phyloP scores from a whole-genome alignment of 2,113 vertebrate species.

The Danio rerio region DNA sequence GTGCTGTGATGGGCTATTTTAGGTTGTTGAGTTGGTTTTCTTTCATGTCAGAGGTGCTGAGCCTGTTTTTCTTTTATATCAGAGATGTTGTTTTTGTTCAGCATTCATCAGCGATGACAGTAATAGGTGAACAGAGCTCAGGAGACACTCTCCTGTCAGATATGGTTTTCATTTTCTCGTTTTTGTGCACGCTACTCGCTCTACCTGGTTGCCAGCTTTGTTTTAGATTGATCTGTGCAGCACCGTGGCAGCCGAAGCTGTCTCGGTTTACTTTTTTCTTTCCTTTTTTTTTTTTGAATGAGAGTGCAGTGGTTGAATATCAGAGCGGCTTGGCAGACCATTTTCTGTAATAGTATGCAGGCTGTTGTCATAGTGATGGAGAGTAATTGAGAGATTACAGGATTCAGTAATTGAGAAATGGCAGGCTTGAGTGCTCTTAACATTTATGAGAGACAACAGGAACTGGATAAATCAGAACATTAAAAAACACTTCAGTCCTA shows the following conservation, averaged over 20 bases:
- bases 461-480: background rate
- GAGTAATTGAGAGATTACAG: background rate
- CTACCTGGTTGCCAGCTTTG: conserved; percentile 20
- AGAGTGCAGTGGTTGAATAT: conserved; percentile 39
- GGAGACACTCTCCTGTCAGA: conserved; percentile 4
- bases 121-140: conserved; percentile 3
- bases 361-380: conserved; percentile 45
- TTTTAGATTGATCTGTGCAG: conserved; percentile 30
- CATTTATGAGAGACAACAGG: background rate
- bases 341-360: conserved; percentile 39
- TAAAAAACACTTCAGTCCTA: background rate
- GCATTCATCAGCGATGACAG: conserved; percentile 13
- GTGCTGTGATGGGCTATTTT: too few species aligned
- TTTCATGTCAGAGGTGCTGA: background rate
- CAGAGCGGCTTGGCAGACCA: conserved; percentile 3
- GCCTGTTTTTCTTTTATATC: background rate
- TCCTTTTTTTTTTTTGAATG: conserved; percentile 5
- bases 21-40: too few species aligned
- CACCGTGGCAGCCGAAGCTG: conserved; percentile 14
- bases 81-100: conserved; percentile 10
- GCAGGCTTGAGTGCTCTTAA: conserved; percentile 12
- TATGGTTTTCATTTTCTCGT: background rate
- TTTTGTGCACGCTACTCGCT: background rate
- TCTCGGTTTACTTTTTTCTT: background rate
- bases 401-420: conserved; percentile 5